Evolutionary conservation across 2,113 vertebrate genomes (phyloP), one percentile per base, ranked within the genome.

Genomic region (Alligator sinensis): DNA sequence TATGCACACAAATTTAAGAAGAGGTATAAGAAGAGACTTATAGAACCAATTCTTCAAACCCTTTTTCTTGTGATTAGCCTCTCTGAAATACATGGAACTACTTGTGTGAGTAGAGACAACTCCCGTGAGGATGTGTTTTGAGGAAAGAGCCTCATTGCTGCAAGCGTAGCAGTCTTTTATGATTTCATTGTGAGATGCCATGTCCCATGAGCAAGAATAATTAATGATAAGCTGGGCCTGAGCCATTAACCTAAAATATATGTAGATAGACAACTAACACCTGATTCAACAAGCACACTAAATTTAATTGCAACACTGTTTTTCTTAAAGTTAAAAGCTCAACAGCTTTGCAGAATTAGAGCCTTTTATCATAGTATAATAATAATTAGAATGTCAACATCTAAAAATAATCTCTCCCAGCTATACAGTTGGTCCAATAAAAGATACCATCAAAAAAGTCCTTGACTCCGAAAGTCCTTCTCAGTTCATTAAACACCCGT

Each of bases 251-350:
- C 5, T 59, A 70, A 57, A 4, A 19, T 68, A 25, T 1, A 1
- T 15, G 34, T 5, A 57, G 57, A 11, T 63, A 55, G 54, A 13
- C 79, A 54, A 84, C 18, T 61, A 13, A 34, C 79, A 5, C 72
- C 2, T 9, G 74, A 0, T 70, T 19, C 66, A 70, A 5, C n/a
- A 70, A 70, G n/a, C n/a, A 70, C 34, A 24, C 22, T 38, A 13
- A 3, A 34, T 88, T 86, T 63, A 75, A 11, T 13, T 88, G 25
- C 19, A 38, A 3, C 21, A 55, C 18, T 6, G 1, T 62, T 85
- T 80, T 55, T 34, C 30, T 30, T 70, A 30, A 19, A 72, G 38
- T n/a, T 19, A 72, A 18, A 13, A 22, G 34, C 24, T 81, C 4
- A 15, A 70, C 25, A 14, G 3, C 13, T 90, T 81, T 62, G 21